Evolutionary conservation across 2,797 vertebrate genomes (phyloP), one percentile per base, ranked within the genome.

Genomic region (Sebastes itinus): DNA sequence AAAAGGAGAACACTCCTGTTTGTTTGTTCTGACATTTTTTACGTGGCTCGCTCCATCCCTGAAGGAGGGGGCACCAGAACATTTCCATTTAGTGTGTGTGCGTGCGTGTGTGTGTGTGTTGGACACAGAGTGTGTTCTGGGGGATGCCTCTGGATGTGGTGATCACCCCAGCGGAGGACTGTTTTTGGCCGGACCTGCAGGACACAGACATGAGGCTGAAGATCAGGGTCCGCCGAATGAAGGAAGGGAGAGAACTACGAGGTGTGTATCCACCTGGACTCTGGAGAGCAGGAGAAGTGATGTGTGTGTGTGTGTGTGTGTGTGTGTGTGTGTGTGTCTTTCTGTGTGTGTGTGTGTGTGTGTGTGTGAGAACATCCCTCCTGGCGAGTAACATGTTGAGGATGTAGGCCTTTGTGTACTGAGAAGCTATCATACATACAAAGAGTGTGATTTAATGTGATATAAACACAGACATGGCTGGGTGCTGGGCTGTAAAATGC

Each of bases 141-240:
- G 93, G 87, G 93, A 97, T 97, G 96, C 97, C 96, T 92, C 88
- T 97, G 92, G 96, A 97, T 95, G 95, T 97, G 90, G 95, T 96
- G 92, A 94, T 97, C 27, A 91, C 96, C 90, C 94, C 96, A 61
- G 92, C 91, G 56, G 95, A 97, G 95, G 95, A 97, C 94, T 95
- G 94, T 92, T 96, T 96, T 91, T 97, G 97, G 97, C 92, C 96
- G 13, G 95, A 96, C 85, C 94, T 96, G 88, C 96, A 94, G 85
- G 95, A 95, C 84, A 93, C 95, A 81, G 96, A 97, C 94, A 97
- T 97, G 96, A 97, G 97, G 95, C 95, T 97, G 95, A 97, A 97
- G 96, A 97, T 97, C 92, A 96, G 97, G 91, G 97, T 97, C 90
- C 96, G 96, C 80, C 95, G 97, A 88, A 97, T 97, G 96, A 97